Evolutionary conservation across 2,113 vertebrate species (phyloP), one percentile per base, ranked within the genome.

Genomic region (Pelusios castaneus): DNA sequence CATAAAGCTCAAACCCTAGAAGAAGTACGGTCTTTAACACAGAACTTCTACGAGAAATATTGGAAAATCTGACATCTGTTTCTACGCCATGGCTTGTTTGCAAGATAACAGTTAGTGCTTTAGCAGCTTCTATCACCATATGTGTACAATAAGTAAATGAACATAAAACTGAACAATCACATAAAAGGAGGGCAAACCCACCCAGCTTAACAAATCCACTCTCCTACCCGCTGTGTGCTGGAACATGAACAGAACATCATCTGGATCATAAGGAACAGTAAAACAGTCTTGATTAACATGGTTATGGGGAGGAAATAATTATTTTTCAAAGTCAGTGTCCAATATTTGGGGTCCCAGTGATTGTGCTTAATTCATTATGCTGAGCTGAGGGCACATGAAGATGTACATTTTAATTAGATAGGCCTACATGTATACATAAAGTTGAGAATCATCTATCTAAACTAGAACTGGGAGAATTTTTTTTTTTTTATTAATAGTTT

Each of bases 111-210:
- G 67, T 92, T 96, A 93, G 79, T 95, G 85, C 91, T 96, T 92
- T 92, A 96, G 90, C 88, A 95, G 80, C 45, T 96, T 97, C 90
- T 85, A 34, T 67, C 27, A 89, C 96, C 96, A 94, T 96, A 97
- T 97, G 95, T 89, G 82, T 93, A 95, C 89, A 97, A 87, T 92
- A 97, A 97, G 95, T 92, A 97, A 97, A 97, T 92, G 94, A 97
- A 97, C 87, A 96, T 93, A 96, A 97, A 97, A 96, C 92, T 94
- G 92, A 97, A 97, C 19, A 75, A 97, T 95, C 85, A 91, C 76
- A 96, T 96, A 96, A 97, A 97, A 96, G 85, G 94, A 97, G 82
- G 91, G 91, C 97, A 97, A 98, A 94, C 75, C 49, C 78, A 93
- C 63, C 41, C 95, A 97, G 95, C 87, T 97, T 96, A 97, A 97